Percentiles rank a stretch among this genome's conserved stretches.
Evolutionary conservation across 2,113 vertebrate genomes (phyloP).

Genomic region (Sorex fumeus): DNA sequence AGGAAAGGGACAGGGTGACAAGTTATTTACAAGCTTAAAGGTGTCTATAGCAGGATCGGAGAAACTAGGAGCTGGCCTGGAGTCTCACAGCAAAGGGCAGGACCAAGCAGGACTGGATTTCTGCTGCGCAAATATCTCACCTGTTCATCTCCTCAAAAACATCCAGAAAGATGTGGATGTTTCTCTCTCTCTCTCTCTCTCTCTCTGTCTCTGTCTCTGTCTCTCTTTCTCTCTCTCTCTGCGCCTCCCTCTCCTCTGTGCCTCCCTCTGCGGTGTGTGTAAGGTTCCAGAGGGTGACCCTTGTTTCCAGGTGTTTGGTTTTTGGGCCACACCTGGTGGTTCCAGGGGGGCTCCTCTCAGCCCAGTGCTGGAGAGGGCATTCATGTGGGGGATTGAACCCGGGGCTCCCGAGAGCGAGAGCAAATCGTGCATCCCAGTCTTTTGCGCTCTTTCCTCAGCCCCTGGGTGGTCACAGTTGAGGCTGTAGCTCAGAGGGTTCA

Average conservation of each 20-base stretch:
- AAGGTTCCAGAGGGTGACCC: conserved; percentile 21
- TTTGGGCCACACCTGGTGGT: too few relatives aligned
- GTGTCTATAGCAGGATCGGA: conserved; percentile 51
- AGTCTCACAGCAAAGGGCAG: conserved; percentile 42
- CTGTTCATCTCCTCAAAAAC: conserved; percentile 40
- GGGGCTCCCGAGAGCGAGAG: too few relatives aligned
- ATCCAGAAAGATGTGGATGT: too few relatives aligned
- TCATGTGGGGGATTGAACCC: too few relatives aligned
- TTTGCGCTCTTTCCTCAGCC: too few relatives aligned
- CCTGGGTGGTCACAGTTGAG: not conserved
- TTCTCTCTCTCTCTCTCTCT: not conserved
- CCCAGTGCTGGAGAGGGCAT: too few relatives aligned
- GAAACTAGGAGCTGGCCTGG: conserved; percentile 44
- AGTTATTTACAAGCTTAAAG: not conserved
- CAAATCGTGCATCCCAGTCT: too few relatives aligned
- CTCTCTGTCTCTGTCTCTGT: not conserved
- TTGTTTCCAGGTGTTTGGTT: not conserved
- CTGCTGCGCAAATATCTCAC: not conserved
- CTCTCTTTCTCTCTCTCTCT: too few relatives aligned
- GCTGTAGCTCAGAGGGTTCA: conserved; percentile 33
- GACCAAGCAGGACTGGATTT: conserved; percentile 15
- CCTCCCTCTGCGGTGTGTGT: not conserved
- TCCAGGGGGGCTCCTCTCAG: too few relatives aligned
- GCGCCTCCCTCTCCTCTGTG: too few relatives aligned
- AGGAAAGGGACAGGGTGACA: conserved; percentile 33